These are phyloP conservation scores for Anisognathus igniventris DNA, from an alignment of 2,797 vertebrate species.

Conservation along the genomic window DNA sequence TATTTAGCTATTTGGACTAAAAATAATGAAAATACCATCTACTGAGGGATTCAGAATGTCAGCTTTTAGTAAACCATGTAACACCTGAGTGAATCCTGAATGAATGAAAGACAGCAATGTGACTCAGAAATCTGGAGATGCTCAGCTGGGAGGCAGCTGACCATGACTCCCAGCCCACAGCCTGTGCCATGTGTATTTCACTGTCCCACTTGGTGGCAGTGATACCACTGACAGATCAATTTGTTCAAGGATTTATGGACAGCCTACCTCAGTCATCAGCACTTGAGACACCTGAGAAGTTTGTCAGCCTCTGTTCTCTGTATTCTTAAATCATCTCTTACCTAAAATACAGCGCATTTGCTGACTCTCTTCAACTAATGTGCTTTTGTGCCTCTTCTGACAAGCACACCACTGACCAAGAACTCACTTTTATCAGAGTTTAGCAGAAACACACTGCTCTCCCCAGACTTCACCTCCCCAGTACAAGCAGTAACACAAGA, in stretches of 20 bases:
- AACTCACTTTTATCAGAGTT: not conserved
- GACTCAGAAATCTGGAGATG: not conserved
- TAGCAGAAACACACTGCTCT: not conserved
- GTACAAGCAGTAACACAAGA: not conserved
- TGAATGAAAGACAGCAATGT: not conserved
- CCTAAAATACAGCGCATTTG: not conserved
- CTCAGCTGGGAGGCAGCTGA: not conserved
- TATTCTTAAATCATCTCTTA: not conserved
- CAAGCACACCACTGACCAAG: not conserved
- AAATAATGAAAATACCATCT: not conserved
- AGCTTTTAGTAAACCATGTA: not conserved
- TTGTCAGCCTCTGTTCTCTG: not conserved
- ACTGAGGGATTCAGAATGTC: not conserved
- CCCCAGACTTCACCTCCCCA: not conserved
- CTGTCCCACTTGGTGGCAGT: not conserved
- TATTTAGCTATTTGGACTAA: not conserved
- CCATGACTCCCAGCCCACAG: not conserved
- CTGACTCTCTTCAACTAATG: not conserved
- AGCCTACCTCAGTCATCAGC: not conserved
- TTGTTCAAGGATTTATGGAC: not conserved
- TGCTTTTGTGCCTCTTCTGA: not conserved
- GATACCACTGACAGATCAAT: not conserved
- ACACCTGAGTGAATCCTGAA: not conserved
- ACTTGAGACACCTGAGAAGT: not conserved
- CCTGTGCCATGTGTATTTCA: not conserved